Conservation (phyloP, 2,113 vertebrate genomes). For the Aegithalos caudatus region DNA sequence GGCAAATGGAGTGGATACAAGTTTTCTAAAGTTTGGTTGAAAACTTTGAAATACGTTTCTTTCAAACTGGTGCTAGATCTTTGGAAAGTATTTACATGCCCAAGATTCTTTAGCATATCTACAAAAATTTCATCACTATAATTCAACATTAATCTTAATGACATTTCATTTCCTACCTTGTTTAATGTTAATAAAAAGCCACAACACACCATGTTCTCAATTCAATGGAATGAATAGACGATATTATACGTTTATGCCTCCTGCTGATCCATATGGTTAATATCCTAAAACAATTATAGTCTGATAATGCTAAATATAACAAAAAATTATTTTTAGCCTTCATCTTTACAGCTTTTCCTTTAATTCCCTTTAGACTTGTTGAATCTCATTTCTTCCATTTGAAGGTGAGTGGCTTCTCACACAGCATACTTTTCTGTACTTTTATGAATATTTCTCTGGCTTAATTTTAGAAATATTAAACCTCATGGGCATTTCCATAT, state of each 20-base stretch:
- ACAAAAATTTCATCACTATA: constrained; percentile 10
- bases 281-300: constrained; percentile 45
- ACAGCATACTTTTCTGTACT: background rate
- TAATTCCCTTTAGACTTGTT: constrained; percentile 21
- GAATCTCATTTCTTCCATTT: background rate
- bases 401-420: background rate
- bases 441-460: background rate
- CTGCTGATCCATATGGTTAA: constrained; percentile 29
- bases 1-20: background rate
- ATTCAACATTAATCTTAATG: background rate
- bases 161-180: background rate
- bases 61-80: background rate
- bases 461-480: background rate
- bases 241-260: background rate
- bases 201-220: background rate
- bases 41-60: background rate
- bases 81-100: background rate
- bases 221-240: constrained; percentile 2
- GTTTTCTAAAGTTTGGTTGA: background rate
- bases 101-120: background rate
- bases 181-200: constrained; percentile 23
- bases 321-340: background rate
- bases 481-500: background rate
- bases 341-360: background rate
- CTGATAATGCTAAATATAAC: constrained; percentile 34